A percentile compares a stretch with the other conserved stretches of the same genome.
Conservation (phyloP, 2,888 invertebrate genomes). For the Meteorus colon region DNA sequence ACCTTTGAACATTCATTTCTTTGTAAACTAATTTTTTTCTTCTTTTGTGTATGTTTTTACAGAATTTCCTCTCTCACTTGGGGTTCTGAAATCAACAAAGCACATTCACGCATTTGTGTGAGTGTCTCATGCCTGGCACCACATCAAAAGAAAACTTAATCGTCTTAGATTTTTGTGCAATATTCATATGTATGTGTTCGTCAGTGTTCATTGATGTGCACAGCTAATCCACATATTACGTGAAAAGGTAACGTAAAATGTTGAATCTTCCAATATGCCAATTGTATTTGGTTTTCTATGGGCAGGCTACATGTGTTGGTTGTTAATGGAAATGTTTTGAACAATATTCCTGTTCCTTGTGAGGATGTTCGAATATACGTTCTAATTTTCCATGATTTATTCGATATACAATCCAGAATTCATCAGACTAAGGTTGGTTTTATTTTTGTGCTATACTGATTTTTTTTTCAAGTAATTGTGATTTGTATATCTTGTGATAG, state of each 20-base stretch:
- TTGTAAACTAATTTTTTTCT: background rate
- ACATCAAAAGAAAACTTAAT: conserved; percentile 34
- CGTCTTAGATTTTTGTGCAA: conserved; percentile 28
- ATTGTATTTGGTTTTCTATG: too few species aligned
- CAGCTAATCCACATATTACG: conserved; percentile 7
- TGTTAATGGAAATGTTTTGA: too few species aligned
- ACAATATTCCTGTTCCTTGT: too few species aligned
- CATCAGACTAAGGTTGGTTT: too few species aligned
- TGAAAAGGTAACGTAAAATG: background rate
- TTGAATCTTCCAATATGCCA: background rate
- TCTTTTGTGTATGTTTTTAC: background rate
- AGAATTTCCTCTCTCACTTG: background rate
- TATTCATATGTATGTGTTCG: conserved; percentile 8
- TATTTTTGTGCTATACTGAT: too few species aligned
- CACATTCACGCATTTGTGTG: background rate
- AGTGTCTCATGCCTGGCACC: background rate
- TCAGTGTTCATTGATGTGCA: conserved; percentile 23
- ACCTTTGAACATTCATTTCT: background rate
- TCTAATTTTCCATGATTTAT: too few species aligned
- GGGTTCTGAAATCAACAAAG: background rate
- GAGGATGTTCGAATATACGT: too few species aligned
- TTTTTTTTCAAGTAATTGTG: too few species aligned
- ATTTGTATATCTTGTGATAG: too few species aligned
- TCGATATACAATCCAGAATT: too few species aligned
- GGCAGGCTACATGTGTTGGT: too few species aligned